Conservation (phyloP, 2,113 vertebrate species). For the Lathamus discolor region DNA sequence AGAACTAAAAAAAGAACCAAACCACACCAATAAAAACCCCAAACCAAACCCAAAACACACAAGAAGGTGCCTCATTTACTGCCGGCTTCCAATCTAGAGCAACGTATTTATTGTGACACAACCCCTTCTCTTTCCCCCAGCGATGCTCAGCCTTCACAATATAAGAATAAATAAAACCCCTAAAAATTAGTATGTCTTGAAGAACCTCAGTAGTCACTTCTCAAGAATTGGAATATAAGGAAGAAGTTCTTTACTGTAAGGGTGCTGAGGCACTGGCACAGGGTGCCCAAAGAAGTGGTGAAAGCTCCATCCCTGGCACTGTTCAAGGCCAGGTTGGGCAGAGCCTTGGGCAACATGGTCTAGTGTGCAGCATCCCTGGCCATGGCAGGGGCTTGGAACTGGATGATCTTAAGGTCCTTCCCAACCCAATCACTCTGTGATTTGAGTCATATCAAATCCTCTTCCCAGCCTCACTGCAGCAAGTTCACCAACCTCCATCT, state of each 20-base stretch:
- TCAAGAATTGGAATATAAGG: background rate
- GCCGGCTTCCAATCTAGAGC: background rate
- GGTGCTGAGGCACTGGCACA: background rate
- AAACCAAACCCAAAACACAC: background rate
- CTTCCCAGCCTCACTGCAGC: background rate
- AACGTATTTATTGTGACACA: background rate
- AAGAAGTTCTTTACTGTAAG: background rate
- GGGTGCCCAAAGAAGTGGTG: background rate
- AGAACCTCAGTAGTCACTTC: background rate
- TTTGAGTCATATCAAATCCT: background rate
- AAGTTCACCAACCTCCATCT: background rate
- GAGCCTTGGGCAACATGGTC: too few relatives aligned
- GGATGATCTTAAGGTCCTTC: background rate
- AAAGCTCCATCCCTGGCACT: background rate
- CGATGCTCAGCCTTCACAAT: background rate
- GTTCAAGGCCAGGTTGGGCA: background rate
- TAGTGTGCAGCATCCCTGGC: background rate
- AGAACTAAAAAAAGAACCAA: background rate
- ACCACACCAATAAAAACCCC: background rate
- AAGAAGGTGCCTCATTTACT: background rate
- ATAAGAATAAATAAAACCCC: background rate
- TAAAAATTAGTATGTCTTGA: background rate
- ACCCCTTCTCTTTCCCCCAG: background rate
- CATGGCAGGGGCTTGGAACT: fast-evolving
- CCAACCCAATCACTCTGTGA: fast-evolving